Percentiles rank a stretch among this genome's conserved stretches.
phyloP scores from a whole-genome alignment of 2,888 invertebrate genomes.

The Tenodera sinensis region DNA sequence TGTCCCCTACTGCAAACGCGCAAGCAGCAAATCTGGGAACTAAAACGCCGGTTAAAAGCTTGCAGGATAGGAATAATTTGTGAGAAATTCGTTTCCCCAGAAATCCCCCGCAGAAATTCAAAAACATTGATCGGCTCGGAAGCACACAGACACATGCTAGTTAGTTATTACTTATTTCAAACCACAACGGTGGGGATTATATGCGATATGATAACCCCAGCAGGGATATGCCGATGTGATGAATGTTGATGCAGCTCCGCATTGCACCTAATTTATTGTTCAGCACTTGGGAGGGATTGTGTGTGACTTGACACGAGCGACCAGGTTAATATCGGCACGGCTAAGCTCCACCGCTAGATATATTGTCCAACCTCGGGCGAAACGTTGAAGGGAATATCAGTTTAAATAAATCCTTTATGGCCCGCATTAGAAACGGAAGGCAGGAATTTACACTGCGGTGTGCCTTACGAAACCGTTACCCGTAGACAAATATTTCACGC shows the following conservation, averaged over 20 bases:
- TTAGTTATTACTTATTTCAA: neutral
- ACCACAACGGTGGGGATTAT: neutral
- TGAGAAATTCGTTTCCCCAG: neutral
- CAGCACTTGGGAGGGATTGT: neutral
- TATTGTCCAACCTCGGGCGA: neutral
- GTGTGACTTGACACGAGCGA: neutral
- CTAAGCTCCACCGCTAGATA: neutral
- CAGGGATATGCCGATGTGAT: neutral
- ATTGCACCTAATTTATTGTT: neutral
- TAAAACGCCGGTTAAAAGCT: neutral
- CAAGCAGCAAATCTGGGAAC: neutral
- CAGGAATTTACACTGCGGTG: neutral
- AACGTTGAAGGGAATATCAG: neutral
- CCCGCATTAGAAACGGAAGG: neutral
- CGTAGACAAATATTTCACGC: neutral
- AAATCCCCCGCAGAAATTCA: neutral
- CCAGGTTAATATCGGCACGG: neutral
- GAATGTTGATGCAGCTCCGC: neutral
- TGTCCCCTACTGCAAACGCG: neutral
- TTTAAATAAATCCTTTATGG: neutral
- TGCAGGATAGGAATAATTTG: neutral
- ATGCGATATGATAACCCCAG: neutral
- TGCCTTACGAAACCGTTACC: neutral
- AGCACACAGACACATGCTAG: neutral
- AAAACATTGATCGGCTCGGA: neutral